These are phyloP conservation scores for Helicoverpa armigera DNA, from an alignment of 1,140 invertebrate species.

Conservation along the genomic window DNA sequence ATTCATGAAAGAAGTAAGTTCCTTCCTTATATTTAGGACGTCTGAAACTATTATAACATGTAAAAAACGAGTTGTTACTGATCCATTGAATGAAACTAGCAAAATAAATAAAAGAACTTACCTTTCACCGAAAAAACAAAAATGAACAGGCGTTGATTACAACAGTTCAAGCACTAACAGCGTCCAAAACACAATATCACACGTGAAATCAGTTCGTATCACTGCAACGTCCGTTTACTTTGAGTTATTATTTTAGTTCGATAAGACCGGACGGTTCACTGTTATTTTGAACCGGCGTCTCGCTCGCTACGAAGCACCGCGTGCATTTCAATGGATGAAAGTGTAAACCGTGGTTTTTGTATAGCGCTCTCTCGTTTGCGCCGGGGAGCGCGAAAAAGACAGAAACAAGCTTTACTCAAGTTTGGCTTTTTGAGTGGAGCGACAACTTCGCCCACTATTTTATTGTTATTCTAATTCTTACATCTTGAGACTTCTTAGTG, in stretches of 20 bases:
- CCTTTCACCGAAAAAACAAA: constrained; percentile 48
- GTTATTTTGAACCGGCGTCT: constrained; percentile 77
- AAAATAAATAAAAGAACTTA: constrained; percentile 50
- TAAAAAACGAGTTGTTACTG: too few species aligned
- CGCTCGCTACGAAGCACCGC: constrained; percentile 77
- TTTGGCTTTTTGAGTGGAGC: constrained; percentile 72
- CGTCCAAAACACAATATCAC: constrained; percentile 59
- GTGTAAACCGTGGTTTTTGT: constrained; percentile 86
- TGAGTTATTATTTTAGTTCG: constrained; percentile 69
- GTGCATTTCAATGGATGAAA: constrained; percentile 85
- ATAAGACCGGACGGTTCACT: constrained; percentile 71
- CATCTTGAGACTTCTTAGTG: constrained; percentile 51
- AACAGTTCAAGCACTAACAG: constrained; percentile 54
- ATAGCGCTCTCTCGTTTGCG: constrained; percentile 78
- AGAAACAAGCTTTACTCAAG: constrained; percentile 61
- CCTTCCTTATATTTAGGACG: too few species aligned
- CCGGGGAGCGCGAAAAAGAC: constrained; percentile 69
- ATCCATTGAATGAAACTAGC: constrained; percentile 7
- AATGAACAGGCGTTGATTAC: constrained; percentile 7
- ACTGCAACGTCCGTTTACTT: constrained; percentile 54
- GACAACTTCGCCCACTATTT: constrained; percentile 80
- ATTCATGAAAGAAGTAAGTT: too few species aligned
- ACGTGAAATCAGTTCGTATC: constrained; percentile 59
- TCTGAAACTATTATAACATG: too few species aligned
- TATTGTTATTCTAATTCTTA: constrained; percentile 77